phyloP scores from a whole-genome alignment of 2,113 vertebrate species.

The Hemiscyllium ocellatum region DNA sequence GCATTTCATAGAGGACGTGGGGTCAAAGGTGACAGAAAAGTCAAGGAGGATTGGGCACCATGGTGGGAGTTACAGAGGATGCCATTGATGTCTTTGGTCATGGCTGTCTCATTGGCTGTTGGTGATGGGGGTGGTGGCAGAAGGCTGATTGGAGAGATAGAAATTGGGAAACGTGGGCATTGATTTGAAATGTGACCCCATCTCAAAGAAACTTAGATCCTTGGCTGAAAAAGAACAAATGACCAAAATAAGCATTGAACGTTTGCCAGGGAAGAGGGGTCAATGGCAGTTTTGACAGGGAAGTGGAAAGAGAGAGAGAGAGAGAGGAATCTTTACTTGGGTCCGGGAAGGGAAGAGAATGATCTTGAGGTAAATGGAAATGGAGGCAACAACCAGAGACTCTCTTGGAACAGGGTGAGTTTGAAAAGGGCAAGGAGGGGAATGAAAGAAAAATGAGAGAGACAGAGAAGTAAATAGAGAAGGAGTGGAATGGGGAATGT shows the following conservation, averaged over 20 bases:
- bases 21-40: no score
- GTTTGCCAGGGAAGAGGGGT: not conserved
- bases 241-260: not conserved
- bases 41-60: not conserved
- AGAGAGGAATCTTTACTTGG: not conserved
- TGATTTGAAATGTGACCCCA: no score
- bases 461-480: not conserved
- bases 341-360: not conserved
- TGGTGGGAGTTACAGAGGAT: not conserved
- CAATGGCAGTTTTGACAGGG: not conserved
- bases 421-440: not conserved
- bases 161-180: not conserved
- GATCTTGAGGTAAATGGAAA: not conserved
- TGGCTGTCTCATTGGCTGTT: not conserved
- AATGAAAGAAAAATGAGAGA: not conserved
- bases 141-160: not conserved
- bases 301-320: not conserved
- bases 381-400: not conserved
- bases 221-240: no score
- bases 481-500: not conserved
- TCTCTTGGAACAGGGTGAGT: not conserved
- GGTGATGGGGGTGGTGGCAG: not conserved
- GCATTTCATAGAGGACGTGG: not conserved
- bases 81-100: not conserved
- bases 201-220: not conserved